Percentiles rank a stretch among this genome's conserved stretches.
These are phyloP conservation scores for Tyrannus savana DNA, from an alignment of 2,113 vertebrate species.

Conservation along the genomic window DNA sequence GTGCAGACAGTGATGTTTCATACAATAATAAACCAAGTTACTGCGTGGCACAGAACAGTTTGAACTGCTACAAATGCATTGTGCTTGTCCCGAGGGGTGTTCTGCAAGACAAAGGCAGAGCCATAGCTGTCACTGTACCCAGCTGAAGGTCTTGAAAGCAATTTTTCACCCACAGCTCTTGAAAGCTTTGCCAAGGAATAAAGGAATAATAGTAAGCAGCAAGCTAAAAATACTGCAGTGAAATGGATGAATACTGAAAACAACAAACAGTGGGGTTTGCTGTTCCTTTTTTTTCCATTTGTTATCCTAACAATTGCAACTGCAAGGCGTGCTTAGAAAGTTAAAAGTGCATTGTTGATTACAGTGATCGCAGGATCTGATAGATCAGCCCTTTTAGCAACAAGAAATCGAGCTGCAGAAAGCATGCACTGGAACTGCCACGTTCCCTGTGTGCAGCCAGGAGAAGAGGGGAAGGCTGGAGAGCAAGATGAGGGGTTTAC, in stretches of 20 bases:
- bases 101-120: conserved; percentile 12
- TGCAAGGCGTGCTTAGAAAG: neutral
- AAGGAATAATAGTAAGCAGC: neutral
- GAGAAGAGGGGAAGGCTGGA: neutral
- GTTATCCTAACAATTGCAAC: neutral
- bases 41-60: neutral
- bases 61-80: neutral
- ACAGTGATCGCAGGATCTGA: neutral
- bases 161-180: conserved; percentile 15
- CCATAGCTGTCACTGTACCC: neutral
- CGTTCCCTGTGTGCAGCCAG: neutral
- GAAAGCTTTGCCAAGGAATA: conserved; percentile 1
- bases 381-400: neutral
- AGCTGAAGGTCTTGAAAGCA: neutral
- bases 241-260: neutral
- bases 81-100: conserved; percentile 19
- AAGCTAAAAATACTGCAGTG: neutral
- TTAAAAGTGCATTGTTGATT: neutral
- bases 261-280: neutral
- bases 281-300: neutral
- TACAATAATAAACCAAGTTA: conserved; percentile 14
- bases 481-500: neutral
- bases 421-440: neutral
- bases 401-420: neutral
- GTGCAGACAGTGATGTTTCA: neutral